Percentiles rank a stretch among this genome's conserved stretches.
phyloP scores from a whole-genome alignment of 64 coral and sea anemone genomes.

The Porites australiensis region DNA sequence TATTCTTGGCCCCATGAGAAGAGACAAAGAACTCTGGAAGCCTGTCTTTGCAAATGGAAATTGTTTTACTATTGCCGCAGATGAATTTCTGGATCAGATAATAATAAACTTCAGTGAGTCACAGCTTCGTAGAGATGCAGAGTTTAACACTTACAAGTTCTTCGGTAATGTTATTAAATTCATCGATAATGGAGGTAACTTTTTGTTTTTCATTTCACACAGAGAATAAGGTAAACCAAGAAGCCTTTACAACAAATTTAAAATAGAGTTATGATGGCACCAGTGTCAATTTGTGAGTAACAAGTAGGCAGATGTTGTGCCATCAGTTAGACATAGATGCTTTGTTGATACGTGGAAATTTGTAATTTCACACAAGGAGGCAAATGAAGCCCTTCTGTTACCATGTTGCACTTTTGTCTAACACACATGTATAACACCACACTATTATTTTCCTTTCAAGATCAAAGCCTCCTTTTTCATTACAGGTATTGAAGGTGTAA shows the following conservation, averaged over 20 bases:
- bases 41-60: slow-evolving; percentile 41
- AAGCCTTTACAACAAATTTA: neutral
- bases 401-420: slow-evolving; percentile 2
- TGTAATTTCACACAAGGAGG: slow-evolving; percentile 39
- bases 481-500: slow-evolving; percentile 5
- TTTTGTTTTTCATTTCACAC: neutral
- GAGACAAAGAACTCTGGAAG: slow-evolving; percentile 34
- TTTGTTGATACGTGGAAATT: slow-evolving; percentile 20
- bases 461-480: slow-evolving; percentile 10
- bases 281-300: slow-evolving; percentile 24
- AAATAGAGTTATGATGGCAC: slow-evolving; percentile 15
- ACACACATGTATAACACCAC: slow-evolving; percentile 23
- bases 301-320: slow-evolving; percentile 26
- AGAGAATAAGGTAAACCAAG: neutral
- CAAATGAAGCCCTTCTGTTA: slow-evolving; percentile 15
- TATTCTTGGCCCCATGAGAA: slow-evolving; percentile 6
- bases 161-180: slow-evolving; percentile 62
- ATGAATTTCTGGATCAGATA: slow-evolving; percentile 13
- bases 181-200: slow-evolving; percentile 12
- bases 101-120: slow-evolving; percentile 20
- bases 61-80: slow-evolving; percentile 30
- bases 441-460: slow-evolving; percentile 15
- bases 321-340: slow-evolving; percentile 35
- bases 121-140: slow-evolving; percentile 56
- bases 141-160: slow-evolving; percentile 60